Base-by-base conservation (phyloP, 2,888 invertebrate species). In the Pseudococcus longispinus region DNA sequence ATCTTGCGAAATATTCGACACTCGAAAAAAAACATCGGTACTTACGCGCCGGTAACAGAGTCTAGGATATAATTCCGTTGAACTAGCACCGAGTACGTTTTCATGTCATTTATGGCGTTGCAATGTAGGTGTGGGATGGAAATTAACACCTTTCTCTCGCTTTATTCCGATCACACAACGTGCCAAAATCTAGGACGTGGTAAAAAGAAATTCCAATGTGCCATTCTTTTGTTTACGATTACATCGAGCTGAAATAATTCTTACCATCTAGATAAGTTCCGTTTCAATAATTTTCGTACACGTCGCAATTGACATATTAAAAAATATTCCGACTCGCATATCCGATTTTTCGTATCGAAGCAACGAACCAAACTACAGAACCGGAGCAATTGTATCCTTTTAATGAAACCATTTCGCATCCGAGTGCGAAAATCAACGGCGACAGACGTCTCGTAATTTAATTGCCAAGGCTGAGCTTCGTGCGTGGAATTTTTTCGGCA, bases 221-320 rank as follows among this genome's bases (percentile, higher is more conserved):
- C 77, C 77, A 42, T 80, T 70, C 77, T 80, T 80, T 42, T 20
- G 42, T 42, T 80, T 42, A 42, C 20, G 42, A 80, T 20, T 42
- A 8, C 74, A 32, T 42, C 20, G 42, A 37, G 42, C 11, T 42
- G 42, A 20, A 80, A 80, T 80, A 4, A 42, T 20, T 80, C 23
- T 42, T 23, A 42, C 23, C 42, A 80, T 42, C 13, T 80, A 2
- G 20, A 20, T 8, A 0, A 80, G 77, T 80, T 80, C 77, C 42
- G 77, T 80, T 80, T 80, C 77, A 42, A 37, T 37, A 80, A 80
- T 80, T 4, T 9, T n/a, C 37, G 18, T 23, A 6, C 77, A 80
- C 77, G 37, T 80, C 20, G 11, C 42, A 26, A 8, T 37, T 37
- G 77, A 77, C 77, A n/a, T n/a, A 37, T 37, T 37, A 37, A 37